Evolutionary conservation across 2,888 invertebrate genomes (phyloP), one percentile per base, ranked within the genome.

Genomic region (Calephelis perditalis): DNA sequence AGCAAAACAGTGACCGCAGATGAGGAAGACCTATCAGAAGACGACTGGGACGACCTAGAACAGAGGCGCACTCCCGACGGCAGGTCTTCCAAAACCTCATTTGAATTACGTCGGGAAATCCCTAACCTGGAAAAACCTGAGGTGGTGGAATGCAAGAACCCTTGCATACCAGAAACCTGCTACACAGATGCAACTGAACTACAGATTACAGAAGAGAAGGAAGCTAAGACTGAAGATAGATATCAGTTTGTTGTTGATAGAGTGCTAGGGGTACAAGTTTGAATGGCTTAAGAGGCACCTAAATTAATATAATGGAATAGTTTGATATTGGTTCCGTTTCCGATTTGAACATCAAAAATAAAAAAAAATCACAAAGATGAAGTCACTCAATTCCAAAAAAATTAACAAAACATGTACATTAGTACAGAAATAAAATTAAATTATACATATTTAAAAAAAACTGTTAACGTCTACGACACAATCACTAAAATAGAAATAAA

Each of bases 221-320:
- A 87, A 84, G 81, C 83, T 82, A 89, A 84, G 52, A 54, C 52
- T 68, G 84, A 86, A 65, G 92, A 92, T 74, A 93, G 94, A 79
- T 96, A 94, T 84, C 95, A 95, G 70, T 96, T 96, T 84, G 95
- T 96, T 68, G 95, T 96, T 68, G 96, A 96, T 86, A 92, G 96
- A 82, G 95, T 94, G 64, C 92, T 96, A 74, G 96, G 96, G 76
- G 96, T 96, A 71, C 96, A 96, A 90, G 96, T 96, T 77, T 96
- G 92, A 92, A 64, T 62, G 62, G 54, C 35, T 36, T 11, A 35
- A 37, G 10, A 9, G 37, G 47, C 37, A 40, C 8, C n/a, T 9
- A 43, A 26, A 15, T 44, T 44, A 12, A 15, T 26, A 9, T 26
- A 15, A 9, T 52, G 49, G 49, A 52, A 52, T 52, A 35, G 76